These are phyloP conservation scores for Patella caerulea DNA, from an alignment of 2,888 invertebrate genomes.

Conservation along the genomic window DNA sequence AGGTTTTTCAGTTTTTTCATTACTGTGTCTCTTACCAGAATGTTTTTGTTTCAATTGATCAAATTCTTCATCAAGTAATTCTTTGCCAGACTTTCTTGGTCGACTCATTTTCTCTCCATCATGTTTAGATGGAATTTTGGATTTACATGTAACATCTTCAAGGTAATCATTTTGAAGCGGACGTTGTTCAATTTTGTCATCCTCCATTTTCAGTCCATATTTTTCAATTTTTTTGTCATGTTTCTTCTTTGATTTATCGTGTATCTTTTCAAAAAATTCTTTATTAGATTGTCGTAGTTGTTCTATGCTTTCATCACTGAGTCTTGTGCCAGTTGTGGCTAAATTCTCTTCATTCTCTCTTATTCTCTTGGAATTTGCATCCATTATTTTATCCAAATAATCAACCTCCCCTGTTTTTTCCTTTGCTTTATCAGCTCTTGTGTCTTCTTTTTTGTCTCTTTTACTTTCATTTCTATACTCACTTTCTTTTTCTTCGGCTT, in stretches of 20 bases:
- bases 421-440: neutral
- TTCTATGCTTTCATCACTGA: neutral
- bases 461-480: neutral
- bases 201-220: too few relatives aligned
- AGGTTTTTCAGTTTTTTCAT: neutral
- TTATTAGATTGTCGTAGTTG: slow-evolving; percentile 18
- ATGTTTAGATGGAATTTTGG: too few relatives aligned
- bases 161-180: too few relatives aligned
- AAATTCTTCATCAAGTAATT: slow-evolving; percentile 12
- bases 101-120: slow-evolving; percentile 13
- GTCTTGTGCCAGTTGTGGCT: slow-evolving; percentile 13
- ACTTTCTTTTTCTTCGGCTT: slow-evolving; percentile 22
- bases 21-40: slow-evolving; percentile 23
- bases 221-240: too few relatives aligned
- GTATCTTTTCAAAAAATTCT: neutral
- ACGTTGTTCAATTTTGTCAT: too few relatives aligned
- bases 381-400: neutral
- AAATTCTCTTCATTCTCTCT: slow-evolving; percentile 9
- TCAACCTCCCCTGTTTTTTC: slow-evolving; percentile 2
- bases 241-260: too few relatives aligned
- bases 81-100: slow-evolving; percentile 22
- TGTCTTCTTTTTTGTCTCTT: slow-evolving; percentile 8
- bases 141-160: too few relatives aligned
- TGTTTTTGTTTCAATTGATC: neutral
- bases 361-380: too few relatives aligned